Evolutionary conservation across 2,113 vertebrate genomes (phyloP).

Genomic region (Tamias sibiricus): DNA sequence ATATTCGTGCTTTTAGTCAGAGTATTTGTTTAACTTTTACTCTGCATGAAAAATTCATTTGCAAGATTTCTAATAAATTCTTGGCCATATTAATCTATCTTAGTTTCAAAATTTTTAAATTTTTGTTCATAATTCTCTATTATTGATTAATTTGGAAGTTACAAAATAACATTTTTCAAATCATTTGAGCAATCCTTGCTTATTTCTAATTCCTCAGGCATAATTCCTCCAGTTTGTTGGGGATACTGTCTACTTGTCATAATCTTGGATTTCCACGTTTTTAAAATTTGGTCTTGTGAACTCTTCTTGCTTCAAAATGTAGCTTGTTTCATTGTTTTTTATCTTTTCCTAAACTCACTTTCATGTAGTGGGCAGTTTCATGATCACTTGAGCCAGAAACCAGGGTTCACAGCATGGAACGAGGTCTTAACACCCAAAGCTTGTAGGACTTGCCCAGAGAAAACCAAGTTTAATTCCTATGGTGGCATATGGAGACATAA

Average conservation of each 20-base stretch:
- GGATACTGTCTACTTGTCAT: neutral
- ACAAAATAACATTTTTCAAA: constrained; percentile 16
- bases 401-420: neutral
- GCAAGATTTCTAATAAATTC: neutral
- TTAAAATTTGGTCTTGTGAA: neutral
- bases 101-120: neutral
- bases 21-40: constrained; percentile 22
- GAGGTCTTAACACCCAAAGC: neutral
- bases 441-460: no score
- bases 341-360: neutral
- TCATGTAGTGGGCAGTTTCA: neutral
- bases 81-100: neutral
- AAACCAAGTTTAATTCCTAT: neutral
- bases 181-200: neutral
- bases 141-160: constrained; percentile 34
- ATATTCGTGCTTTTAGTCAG: neutral
- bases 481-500: neutral
- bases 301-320: neutral
- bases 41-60: neutral
- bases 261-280: neutral
- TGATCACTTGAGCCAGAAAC: neutral
- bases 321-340: neutral
- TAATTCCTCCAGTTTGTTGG: neutral
- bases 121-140: neutral
- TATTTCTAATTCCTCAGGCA: neutral